Evolutionary conservation across 1,140 invertebrate genomes (phyloP), one percentile per base, ranked within the genome.

Genomic region (Parapsyche elsis): DNA sequence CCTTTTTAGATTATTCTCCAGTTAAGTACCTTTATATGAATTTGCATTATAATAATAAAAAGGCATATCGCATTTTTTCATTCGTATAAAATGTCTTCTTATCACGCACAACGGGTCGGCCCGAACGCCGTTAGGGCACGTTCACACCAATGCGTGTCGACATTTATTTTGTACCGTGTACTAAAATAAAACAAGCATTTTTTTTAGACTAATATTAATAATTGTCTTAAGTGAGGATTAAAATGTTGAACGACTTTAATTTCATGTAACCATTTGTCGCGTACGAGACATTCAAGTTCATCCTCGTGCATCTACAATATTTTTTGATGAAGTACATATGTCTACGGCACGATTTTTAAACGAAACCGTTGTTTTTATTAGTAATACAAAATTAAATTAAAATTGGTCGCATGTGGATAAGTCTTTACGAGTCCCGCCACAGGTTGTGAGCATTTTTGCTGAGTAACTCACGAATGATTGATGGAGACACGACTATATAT

Each of bases 31-130:
- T 24, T 75, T 49, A 57, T 75, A 75, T 75, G 73, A 75, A 75
- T 75, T 75, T 75, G 73, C 73, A 75, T 75, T 75, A 75, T 75
- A 75, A 75, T 75, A 75, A 75, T 75, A 75, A 75, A 75, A 75
- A 75, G 49, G 73, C 45, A 75, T 75, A 75, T 75, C 73, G 73
- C 45, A 57, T 75, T 57, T 75, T 75, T 75, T 75, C 73, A 75
- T 75, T 75, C 49, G 73, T 75, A 75, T n/a, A 57, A 75, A 75
- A 75, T 75, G 73, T 75, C 73, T 49, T 75, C 73, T 75, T 75
- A 75, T 75, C 73, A 75, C 73, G 73, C 73, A 75, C 73, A 67
- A 67, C 24, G 64, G 49, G 46, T 49, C 45, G 24, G 24, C 19
- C 12, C 45, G 45, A 46, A 5, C 12, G 23, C 26, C 30, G 26